A percentile compares a stretch with the other conserved stretches of the same genome.
phyloP scores from a whole-genome alignment of 2,888 invertebrate species.

The Petrophora chlorosata region DNA sequence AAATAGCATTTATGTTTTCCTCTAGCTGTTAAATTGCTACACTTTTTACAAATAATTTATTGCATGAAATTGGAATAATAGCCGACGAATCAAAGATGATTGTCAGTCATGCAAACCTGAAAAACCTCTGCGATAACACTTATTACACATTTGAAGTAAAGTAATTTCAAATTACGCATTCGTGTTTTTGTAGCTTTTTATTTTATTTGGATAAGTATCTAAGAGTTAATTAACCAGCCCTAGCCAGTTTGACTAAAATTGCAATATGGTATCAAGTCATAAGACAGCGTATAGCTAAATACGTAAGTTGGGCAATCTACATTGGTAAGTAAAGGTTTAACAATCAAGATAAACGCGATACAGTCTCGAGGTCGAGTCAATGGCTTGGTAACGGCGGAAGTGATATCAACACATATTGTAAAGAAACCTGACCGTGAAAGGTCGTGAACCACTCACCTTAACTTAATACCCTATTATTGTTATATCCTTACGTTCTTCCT shows the following conservation, averaged over 20 bases:
- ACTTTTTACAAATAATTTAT: no score
- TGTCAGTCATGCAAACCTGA: constrained; percentile 8
- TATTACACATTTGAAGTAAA: background rate
- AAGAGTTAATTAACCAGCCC: background rate
- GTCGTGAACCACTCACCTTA: constrained; percentile 28
- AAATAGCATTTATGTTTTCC: background rate
- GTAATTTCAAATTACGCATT: background rate
- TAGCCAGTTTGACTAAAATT: background rate
- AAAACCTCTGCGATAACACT: background rate
- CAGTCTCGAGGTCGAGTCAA: constrained; percentile 27
- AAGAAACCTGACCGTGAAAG: constrained; percentile 28
- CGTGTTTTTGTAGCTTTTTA: background rate
- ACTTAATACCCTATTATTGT: constrained; percentile 25
- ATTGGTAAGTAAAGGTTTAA: no score
- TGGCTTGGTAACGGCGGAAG: constrained; percentile 27
- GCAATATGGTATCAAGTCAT: no score
- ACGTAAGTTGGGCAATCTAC: no score
- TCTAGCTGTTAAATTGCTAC: no score
- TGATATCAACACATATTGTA: constrained; percentile 28
- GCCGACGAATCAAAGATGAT: background rate
- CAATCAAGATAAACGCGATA: background rate
- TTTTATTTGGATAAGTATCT: background rate
- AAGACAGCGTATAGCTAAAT: no score
- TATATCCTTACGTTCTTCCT: background rate
- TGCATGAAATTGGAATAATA: background rate